phyloP scores from a whole-genome alignment of 2,113 vertebrate species.

The Pseudopipra pipra region DNA sequence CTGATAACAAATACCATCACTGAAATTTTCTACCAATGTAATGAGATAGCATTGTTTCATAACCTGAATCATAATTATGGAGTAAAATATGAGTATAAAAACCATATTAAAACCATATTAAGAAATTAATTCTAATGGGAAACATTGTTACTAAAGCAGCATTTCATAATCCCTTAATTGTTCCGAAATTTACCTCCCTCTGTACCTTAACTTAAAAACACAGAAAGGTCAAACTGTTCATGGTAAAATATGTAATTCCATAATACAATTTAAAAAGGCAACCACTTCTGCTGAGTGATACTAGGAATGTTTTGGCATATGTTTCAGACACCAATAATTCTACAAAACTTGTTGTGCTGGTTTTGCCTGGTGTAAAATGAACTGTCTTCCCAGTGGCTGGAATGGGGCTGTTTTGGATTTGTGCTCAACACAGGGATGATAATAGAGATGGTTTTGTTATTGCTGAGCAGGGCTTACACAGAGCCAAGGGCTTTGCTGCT shows the following conservation, averaged over 20 bases:
- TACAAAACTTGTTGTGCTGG: neutral
- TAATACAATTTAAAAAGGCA: neutral
- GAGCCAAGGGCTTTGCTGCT: neutral
- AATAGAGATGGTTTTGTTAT: neutral
- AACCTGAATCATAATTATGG: neutral
- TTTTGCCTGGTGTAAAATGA: neutral
- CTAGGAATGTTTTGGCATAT: neutral
- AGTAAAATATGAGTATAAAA: neutral
- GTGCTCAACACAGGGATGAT: neutral
- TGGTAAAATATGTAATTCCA: neutral
- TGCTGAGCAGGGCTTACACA: neutral
- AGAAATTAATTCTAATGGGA: neutral
- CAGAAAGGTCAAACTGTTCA: neutral
- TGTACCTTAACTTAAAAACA: neutral
- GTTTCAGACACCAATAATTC: neutral
- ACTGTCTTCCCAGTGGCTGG: neutral
- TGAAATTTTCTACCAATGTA: neutral
- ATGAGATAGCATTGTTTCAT: neutral
- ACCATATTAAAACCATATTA: neutral
- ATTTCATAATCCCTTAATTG: neutral
- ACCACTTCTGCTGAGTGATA: neutral
- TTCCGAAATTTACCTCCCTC: neutral
- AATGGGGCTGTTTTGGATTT: neutral
- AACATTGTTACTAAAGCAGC: neutral
- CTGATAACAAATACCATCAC: neutral